Percentiles rank a stretch among this genome's conserved stretches.
These are phyloP conservation scores for Ceratitis capitata DNA, from an alignment of 1,140 invertebrate genomes.

Conservation along the genomic window DNA sequence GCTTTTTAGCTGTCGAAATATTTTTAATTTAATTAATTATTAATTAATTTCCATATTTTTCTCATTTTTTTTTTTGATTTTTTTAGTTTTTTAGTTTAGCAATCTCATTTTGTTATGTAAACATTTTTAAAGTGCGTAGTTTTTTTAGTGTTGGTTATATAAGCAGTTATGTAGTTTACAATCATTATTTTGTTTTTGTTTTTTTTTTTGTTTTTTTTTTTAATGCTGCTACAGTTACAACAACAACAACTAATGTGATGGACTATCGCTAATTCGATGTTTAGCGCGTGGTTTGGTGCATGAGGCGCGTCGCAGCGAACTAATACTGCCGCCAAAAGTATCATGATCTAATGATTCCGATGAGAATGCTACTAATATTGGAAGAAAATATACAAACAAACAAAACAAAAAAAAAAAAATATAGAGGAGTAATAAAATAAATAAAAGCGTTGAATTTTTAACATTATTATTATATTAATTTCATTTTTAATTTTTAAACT, in stretches of 20 bases:
- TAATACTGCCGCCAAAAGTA: constrained; percentile 64
- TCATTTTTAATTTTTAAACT: not conserved
- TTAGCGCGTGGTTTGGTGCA: constrained; percentile 65
- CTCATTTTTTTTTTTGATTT: not conserved
- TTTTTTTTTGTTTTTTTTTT: constrained; percentile 1
- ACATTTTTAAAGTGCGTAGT: not conserved
- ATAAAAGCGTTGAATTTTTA: constrained; percentile 13
- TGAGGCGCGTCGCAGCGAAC: constrained; percentile 63
- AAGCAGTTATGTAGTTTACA: not conserved
- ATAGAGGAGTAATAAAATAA: not conserved
- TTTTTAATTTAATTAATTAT: no score
- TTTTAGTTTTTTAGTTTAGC: not conserved
- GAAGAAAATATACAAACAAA: constrained; percentile 34
- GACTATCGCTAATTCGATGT: constrained; percentile 64
- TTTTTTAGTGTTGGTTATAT: not conserved
- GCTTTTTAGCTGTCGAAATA: no score
- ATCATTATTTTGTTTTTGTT: not conserved
- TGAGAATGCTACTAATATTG: constrained; percentile 60
- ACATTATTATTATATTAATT: not conserved
- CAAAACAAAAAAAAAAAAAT: no score
- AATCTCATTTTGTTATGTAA: not conserved
- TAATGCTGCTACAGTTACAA: not conserved
- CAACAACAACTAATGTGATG: constrained; percentile 56
- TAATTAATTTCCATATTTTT: no score
- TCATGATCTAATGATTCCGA: constrained; percentile 66